Base-by-base conservation (phyloP, 1,140 invertebrate species). In the Calosoma granatense region DNA sequence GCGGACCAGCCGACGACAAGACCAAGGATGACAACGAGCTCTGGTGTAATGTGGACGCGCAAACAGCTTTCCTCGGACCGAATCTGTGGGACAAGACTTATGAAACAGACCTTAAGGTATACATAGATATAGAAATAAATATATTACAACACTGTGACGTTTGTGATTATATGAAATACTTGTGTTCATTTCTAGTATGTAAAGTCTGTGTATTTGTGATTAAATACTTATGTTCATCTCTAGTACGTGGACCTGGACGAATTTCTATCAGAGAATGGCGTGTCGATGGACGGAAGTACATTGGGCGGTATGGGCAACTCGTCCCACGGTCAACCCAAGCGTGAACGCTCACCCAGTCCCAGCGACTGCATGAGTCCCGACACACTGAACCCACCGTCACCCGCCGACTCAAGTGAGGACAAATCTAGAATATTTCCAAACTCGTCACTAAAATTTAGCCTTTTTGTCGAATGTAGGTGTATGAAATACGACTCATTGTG, bases 231-330 rank as follows among this genome's bases (percentile, higher is more conserved):
- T n/a, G n/a, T n/a, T n/a, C n/a, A n/a, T n/a, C n/a, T n/a, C 66
- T 81, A 93, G 85, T 95, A 94, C 74, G 91, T 95, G 78, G 93
- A 96, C 76, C 78, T 97, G 76, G 93, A 97, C 76, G 92, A 95
- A 76, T 96, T 97, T 76, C 81, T 97, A 62, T 90, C 87, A 61
- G 92, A 95, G 74, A 95, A 94, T 74, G 91, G 89, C 61, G 90
- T 91, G 74, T 87, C 88, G 56, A 83, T 86, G 66, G 87, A 90
- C 69, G 86, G 81, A 12, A 47, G 41, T 17, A 47, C 41, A 17
- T 78, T 82, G 61, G 81, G 80, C 47, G 72, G 74, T 52, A 74
- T 75, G 69, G 63, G 68, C 64, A 75, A 78, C 30, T 81, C 63
- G 75, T 77, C 70, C 69, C 81, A 72, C 72, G 74, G 58, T 66